These are phyloP conservation scores for Entomobrya proxima DNA, from an alignment of 2,888 invertebrate genomes.

Conservation along the genomic window DNA sequence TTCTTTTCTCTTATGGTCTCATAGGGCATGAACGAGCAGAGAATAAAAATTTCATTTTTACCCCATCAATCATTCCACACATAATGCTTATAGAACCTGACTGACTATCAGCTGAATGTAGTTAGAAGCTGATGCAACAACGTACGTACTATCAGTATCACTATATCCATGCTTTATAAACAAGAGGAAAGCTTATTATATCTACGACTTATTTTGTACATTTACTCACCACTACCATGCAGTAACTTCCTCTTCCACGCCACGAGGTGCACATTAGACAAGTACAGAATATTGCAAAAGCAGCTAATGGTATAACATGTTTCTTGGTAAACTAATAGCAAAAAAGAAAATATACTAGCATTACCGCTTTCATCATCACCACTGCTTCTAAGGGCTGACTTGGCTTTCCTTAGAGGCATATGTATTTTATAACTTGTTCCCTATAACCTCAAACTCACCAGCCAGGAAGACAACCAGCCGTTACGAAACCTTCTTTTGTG, in stretches of 20 bases:
- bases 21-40: slow-evolving; percentile 47
- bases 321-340: neutral
- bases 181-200: neutral
- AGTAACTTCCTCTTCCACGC: neutral
- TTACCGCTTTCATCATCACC: neutral
- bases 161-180: neutral
- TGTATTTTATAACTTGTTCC: no score
- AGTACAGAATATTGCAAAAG: neutral
- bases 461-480: no score
- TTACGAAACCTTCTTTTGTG: neutral
- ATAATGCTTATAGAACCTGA: slow-evolving; percentile 12
- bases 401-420: no score
- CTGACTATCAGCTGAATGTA: neutral
- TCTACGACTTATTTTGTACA: neutral
- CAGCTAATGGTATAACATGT: neutral
- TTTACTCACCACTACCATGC: neutral
- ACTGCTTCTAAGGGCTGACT: no score
- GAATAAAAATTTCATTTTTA: slow-evolving; percentile 71
- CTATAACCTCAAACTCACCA: no score
- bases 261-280: neutral
- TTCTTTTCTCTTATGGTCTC: neutral
- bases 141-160: neutral
- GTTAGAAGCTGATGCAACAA: neutral
- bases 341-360: neutral
- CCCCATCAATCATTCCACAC: slow-evolving; percentile 68